These are phyloP conservation scores for Antrozous pallidus DNA, from an alignment of 2,797 vertebrate genomes.

Conservation along the genomic window DNA sequence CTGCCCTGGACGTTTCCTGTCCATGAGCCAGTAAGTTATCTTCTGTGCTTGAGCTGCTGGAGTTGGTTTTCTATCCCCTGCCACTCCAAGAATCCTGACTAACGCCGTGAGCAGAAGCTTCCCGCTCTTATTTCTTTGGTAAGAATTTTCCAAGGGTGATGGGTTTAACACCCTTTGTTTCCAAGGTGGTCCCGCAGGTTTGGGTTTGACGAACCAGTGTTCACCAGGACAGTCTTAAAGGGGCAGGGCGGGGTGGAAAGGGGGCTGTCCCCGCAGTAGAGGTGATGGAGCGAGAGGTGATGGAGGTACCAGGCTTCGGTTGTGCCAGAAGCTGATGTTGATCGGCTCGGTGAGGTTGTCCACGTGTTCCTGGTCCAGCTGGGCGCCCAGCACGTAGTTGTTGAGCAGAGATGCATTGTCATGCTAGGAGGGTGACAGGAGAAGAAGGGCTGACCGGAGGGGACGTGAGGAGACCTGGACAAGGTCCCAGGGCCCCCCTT, in stretches of 20 bases:
- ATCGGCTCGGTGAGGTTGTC: slow-evolving; percentile 23
- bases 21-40: not conserved
- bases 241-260: not conserved
- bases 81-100: not conserved
- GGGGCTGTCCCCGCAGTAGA: rapidly evolving
- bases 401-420: slow-evolving; percentile 65
- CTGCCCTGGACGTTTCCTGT: not conserved
- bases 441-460: rapidly evolving
- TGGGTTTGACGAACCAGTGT: not conserved
- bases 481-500: not conserved
- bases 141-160: not conserved
- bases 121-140: not conserved
- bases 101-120: not conserved
- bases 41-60: not conserved
- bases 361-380: not conserved
- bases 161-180: not conserved
- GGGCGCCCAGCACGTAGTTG: slow-evolving; percentile 72
- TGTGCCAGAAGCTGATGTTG: slow-evolving; percentile 77
- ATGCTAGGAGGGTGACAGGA: slow-evolving; percentile 62
- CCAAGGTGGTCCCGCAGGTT: not conserved
- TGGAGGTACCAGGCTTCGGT: slow-evolving; percentile 75
- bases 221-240: not conserved
- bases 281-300: too few relatives aligned
- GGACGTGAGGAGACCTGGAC: not conserved
- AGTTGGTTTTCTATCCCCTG: not conserved